phyloP scores from a whole-genome alignment of 2,888 invertebrate species.

The Xestia rhomboidea region DNA sequence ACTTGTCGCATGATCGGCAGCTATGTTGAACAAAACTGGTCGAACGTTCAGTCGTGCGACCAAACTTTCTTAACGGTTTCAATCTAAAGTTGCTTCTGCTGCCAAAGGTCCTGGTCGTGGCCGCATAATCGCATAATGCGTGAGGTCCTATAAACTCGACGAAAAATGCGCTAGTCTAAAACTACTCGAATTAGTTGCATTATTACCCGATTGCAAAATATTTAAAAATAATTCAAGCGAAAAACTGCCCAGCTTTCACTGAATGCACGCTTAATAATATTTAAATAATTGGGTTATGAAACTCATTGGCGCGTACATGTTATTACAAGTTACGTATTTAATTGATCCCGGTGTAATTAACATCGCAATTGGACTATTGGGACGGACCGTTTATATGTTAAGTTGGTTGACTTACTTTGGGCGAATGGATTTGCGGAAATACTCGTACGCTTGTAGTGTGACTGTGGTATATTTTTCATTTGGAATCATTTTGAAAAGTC shows the following conservation, averaged over 20 bases:
- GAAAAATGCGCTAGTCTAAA: neutral
- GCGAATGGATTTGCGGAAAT: constrained; percentile 37
- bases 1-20: neutral
- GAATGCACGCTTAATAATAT: constrained; percentile 9
- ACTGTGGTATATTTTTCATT: neutral
- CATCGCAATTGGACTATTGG: constrained; percentile 49
- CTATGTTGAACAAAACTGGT: neutral
- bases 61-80: neutral
- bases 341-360: constrained; percentile 56
- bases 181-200: neutral
- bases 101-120: no score
- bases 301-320: constrained; percentile 50
- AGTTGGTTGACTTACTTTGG: constrained; percentile 37
- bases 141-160: neutral
- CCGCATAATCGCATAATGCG: no score
- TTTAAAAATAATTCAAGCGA: neutral
- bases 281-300: constrained; percentile 61
- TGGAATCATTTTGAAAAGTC: neutral
- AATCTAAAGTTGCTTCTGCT: no score
- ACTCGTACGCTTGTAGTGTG: neutral
- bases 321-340: constrained; percentile 60
- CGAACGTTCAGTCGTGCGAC: neutral
- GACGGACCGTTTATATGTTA: constrained; percentile 32
- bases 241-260: constrained; percentile 8
- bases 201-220: neutral